Evolutionary conservation across 2,888 invertebrate genomes (phyloP), one percentile per base, ranked within the genome.

Genomic region (Netelia inedita): DNA sequence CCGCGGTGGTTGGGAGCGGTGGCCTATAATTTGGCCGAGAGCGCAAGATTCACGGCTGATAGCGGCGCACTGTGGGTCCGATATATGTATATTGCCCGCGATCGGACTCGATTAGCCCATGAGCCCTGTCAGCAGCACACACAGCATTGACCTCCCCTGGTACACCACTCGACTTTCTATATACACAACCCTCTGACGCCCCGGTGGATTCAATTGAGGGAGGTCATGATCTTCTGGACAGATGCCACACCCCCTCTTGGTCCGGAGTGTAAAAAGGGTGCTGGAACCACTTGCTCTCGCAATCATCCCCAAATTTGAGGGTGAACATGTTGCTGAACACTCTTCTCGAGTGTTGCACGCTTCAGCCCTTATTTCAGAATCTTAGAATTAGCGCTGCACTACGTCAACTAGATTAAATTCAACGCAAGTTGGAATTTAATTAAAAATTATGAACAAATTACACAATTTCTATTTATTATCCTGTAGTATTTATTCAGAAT

Each of bases 181-280:
- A 43, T 23, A 65, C 57, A 28, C 65, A 53, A 69, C 68, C 63
- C 69, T 65, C 65, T n/a, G 59, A 66, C 59, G 50, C 28, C 46
- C 61, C 74, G 83, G 63, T 55, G 84, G 85, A 87, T 89, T 87
- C 86, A 88, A 89, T 91, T 91, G 89, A 86, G 88, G 79, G 88
- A 88, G 91, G 91, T 91, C 91, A 90, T 89, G 91, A 89, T 89
- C 88, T 88, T 57, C 86, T 87, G 89, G 89, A 90, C 88, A 85
- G 85, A 86, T 89, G 90, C 89, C 90, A 91, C 87, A 85, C 86
- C 75, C 83, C 76, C 19, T 35, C 53, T 71, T 59, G 21, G n/a
- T 16, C 53, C 16, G 35, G 41, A 59, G 50, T 21, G 72, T 80
- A 55, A 80, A 73, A 75, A 73, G 71, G 61, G 68, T 53, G 19